Percentiles rank a stretch among this genome's conserved stretches.
Evolutionary conservation across 2,113 vertebrate species (phyloP).

Genomic region (Archocentrus centrarchus): DNA sequence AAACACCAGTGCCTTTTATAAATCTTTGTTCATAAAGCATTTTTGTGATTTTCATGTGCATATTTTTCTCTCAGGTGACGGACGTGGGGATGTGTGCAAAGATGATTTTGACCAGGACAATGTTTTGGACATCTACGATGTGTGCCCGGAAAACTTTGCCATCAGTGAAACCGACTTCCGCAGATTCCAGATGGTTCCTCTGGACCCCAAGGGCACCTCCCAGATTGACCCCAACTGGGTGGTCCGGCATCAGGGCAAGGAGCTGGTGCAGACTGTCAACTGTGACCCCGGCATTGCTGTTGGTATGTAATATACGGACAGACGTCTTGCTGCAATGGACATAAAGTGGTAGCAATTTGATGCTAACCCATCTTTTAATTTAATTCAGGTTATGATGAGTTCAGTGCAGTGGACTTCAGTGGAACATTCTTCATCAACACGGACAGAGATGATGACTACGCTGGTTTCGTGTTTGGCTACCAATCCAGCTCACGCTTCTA

Average conservation of each 20-base stretch:
- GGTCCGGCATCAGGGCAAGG: slow-evolving; percentile 97
- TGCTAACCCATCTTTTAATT: slow-evolving; percentile 25
- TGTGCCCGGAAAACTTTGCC: slow-evolving; percentile 95
- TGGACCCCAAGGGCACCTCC: slow-evolving; percentile 97
- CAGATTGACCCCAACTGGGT: slow-evolving; percentile 99
- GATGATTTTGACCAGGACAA: slow-evolving; percentile 96
- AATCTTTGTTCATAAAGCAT: not conserved
- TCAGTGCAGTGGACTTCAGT: slow-evolving; percentile 97
- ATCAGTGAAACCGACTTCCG: slow-evolving; percentile 98
- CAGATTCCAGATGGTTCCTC: slow-evolving; percentile 98
- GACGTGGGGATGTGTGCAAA: slow-evolving; percentile 95
- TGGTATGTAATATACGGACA: slow-evolving; percentile 79
- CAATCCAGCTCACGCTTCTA: slow-evolving; percentile 99
- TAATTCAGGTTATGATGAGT: slow-evolving; percentile 92
- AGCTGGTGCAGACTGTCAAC: slow-evolving; percentile 98
- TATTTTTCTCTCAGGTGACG: slow-evolving; percentile 85
- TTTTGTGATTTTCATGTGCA: not conserved
- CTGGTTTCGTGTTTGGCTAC: slow-evolving; percentile 98
- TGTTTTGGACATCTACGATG: slow-evolving; percentile 92
- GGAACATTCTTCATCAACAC: slow-evolving; percentile 99
- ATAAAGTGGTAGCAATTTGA: not conserved
- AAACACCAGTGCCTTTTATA: not conserved
- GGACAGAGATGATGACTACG: slow-evolving; percentile 96
- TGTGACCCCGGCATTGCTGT: slow-evolving; percentile 98
- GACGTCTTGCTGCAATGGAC: not conserved